phyloP scores from a whole-genome alignment of 2,113 vertebrate species.

The Mormyrus lacerda region DNA sequence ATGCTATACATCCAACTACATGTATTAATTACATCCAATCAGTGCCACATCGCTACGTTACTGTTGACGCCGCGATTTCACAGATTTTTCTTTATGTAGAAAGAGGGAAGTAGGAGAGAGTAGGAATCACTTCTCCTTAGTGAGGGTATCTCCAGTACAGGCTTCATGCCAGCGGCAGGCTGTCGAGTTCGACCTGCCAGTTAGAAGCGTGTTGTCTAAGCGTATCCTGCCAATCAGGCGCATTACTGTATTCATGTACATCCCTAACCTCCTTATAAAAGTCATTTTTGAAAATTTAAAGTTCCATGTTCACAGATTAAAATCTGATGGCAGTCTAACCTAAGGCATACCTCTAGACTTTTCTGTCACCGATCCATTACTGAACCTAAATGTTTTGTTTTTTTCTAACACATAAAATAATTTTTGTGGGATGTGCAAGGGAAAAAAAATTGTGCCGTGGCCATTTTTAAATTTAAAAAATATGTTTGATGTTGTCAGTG shows the following conservation, averaged over 20 bases:
- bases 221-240: neutral
- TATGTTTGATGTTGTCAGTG: neutral
- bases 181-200: neutral
- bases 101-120: neutral
- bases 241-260: neutral
- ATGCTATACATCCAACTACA: neutral
- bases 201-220: neutral
- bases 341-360: neutral
- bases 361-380: neutral
- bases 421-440: neutral
- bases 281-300: neutral
- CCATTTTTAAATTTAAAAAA: neutral
- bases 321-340: neutral
- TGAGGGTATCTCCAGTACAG: neutral
- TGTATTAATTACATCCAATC: neutral
- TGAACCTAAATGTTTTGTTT: neutral
- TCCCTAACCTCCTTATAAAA: neutral
- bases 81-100: neutral
- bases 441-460: neutral
- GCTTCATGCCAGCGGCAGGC: neutral
- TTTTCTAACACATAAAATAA: neutral
- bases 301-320: neutral
- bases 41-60: neutral
- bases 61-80: neutral
- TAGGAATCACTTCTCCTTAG: neutral